A percentile compares a stretch with the other conserved stretches of the same genome.
These are phyloP conservation scores for Cottus gobio DNA, from an alignment of 2,113 vertebrate genomes.

Conservation along the genomic window DNA sequence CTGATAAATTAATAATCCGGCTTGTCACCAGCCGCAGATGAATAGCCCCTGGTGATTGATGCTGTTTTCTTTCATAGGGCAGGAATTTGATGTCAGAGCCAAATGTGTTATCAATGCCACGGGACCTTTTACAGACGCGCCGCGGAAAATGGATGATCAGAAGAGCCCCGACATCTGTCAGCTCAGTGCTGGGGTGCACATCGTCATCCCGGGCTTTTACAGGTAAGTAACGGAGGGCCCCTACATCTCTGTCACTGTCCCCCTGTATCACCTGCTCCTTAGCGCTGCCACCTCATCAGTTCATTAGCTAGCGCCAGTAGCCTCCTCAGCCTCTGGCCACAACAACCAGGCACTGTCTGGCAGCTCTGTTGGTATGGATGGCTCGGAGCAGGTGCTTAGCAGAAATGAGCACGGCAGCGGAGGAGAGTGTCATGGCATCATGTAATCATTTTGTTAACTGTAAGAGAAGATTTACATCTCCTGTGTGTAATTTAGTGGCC, in stretches of 20 bases:
- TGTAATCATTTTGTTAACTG: constrained; percentile 37
- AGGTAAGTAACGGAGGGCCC: constrained; percentile 84
- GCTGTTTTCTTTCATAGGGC: constrained; percentile 94
- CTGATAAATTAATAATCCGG: constrained; percentile 89
- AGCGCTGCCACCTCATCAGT: constrained; percentile 70
- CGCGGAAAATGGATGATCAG: constrained; percentile 94
- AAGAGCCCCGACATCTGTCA: constrained; percentile 90
- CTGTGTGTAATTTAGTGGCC: constrained; percentile 5
- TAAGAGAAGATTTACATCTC: constrained; percentile 40
- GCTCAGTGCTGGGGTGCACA: constrained; percentile 89
- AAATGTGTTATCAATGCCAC: constrained; percentile 99
- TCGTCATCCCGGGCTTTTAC: constrained; percentile 92
- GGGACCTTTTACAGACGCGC: constrained; percentile 92
- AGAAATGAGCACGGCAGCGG: constrained; percentile 22
- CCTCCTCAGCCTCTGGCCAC: constrained; percentile 61
- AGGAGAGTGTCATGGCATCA: constrained; percentile 17
- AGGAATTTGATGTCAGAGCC: constrained; percentile 98
- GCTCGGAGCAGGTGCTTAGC: constrained; percentile 41
- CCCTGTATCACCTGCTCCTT: constrained; percentile 75
- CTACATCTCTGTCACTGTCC: constrained; percentile 79
- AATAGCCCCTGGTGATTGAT: constrained; percentile 88
- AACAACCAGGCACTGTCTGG: constrained; percentile 52
- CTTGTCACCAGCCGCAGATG: constrained; percentile 85
- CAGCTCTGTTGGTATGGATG: constrained; percentile 44
- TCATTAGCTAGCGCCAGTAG: constrained; percentile 71